phyloP scores from a whole-genome alignment of 2,888 invertebrate genomes.

The Oxyscelio sp. region DNA sequence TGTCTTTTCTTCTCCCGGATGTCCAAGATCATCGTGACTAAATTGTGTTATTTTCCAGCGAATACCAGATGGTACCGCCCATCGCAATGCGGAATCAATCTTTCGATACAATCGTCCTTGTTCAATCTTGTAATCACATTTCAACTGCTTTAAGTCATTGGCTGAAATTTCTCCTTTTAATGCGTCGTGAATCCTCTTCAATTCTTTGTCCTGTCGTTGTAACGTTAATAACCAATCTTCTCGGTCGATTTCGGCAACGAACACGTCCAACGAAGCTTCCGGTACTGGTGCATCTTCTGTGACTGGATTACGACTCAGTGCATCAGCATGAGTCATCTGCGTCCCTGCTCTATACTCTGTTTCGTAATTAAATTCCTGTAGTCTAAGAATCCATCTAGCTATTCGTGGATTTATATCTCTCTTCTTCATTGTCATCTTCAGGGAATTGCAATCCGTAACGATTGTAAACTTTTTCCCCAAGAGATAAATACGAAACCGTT shows the following conservation, averaged over 20 bases:
- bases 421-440: not conserved
- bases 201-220: not conserved
- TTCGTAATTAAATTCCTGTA: not conserved
- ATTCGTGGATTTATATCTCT: not conserved
- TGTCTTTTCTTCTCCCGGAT: not conserved
- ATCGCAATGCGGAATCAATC: not conserved
- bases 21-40: not conserved
- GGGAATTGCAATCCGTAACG: slow-evolving; percentile 7
- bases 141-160: not conserved
- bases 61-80: not conserved
- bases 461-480: not conserved
- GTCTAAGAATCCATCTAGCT: not conserved
- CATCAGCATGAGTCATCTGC: slow-evolving; percentile 1
- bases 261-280: not conserved
- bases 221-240: not conserved
- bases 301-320: not conserved
- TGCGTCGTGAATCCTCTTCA: not conserved
- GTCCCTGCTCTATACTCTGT: not conserved
- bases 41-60: not conserved
- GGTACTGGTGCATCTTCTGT: not conserved
- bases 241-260: not conserved
- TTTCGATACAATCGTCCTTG: not conserved
- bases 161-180: not conserved
- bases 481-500: not conserved
- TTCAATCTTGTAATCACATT: not conserved